Evolutionary conservation across 2,888 invertebrate species (phyloP).

Genomic region (Tipula unca): DNA sequence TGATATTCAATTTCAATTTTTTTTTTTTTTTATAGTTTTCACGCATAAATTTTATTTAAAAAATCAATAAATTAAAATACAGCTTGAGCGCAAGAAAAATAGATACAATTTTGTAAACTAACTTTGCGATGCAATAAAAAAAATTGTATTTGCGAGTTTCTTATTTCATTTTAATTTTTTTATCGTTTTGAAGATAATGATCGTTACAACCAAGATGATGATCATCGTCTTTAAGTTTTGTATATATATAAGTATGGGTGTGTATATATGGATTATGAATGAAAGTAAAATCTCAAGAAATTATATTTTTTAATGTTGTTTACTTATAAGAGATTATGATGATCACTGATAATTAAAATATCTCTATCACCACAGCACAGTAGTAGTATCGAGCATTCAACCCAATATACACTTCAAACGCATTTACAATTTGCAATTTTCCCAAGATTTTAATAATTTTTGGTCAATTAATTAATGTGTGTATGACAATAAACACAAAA

Average conservation of each 20-base stretch:
- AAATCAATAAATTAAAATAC: neutral
- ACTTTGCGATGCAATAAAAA: neutral
- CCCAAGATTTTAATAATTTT: neutral
- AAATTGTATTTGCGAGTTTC: neutral
- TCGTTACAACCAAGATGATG: neutral
- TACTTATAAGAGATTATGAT: neutral
- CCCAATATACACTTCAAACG: too few species aligned
- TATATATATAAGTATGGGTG: too few species aligned
- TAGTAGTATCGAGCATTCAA: too few species aligned
- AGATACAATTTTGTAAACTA: neutral
- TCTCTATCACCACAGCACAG: too few species aligned
- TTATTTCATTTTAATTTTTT: neutral
- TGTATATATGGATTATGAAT: neutral
- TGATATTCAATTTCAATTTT: neutral
- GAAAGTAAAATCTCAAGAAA: neutral
- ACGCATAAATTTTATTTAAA: conserved; percentile 14
- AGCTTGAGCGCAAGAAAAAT: neutral
- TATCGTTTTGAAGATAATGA: neutral
- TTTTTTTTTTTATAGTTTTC: neutral
- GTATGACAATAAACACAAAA: neutral
- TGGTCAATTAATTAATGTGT: neutral
- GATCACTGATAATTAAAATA: too few species aligned
- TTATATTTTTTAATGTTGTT: neutral
- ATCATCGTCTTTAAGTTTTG: neutral
- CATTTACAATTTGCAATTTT: neutral